These are phyloP conservation scores for Sinocyclocheilus maitianheensis DNA, from an alignment of 2,113 vertebrate species.

Conservation along the genomic window DNA sequence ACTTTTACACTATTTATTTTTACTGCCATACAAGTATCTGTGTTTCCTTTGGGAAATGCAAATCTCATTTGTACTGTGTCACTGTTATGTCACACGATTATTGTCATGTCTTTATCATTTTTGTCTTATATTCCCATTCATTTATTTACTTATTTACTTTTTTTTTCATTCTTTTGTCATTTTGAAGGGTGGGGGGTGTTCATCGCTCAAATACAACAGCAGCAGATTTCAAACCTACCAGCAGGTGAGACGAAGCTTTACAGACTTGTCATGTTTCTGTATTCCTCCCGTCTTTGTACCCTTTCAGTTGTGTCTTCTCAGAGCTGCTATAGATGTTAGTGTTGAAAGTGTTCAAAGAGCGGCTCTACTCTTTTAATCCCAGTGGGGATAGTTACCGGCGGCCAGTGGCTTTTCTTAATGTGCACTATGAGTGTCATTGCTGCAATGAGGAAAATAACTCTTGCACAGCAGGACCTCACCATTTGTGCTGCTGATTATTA, in stretches of 20 bases:
- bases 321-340: constrained; percentile 29
- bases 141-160: neutral
- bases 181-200: constrained; percentile 69
- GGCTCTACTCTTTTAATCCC: constrained; percentile 34
- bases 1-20: neutral
- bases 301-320: neutral
- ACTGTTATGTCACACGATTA: neutral
- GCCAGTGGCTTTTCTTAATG: constrained; percentile 18
- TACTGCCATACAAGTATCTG: neutral
- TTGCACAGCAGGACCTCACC: constrained; percentile 35
- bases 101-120: neutral
- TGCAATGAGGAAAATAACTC: constrained; percentile 34
- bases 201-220: constrained; percentile 72
- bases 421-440: constrained; percentile 36
- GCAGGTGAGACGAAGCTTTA: constrained; percentile 60
- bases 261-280: neutral
- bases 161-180: constrained; percentile 51
- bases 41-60: neutral
- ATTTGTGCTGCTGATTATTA: constrained; percentile 49
- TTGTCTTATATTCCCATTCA: neutral
- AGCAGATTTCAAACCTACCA: constrained; percentile 66
- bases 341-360: constrained; percentile 45
- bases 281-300: neutral
- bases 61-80: neutral
- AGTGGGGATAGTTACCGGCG: constrained; percentile 34